Base-by-base conservation (phyloP, 1,140 invertebrate species). In the Orussus abietinus region DNA sequence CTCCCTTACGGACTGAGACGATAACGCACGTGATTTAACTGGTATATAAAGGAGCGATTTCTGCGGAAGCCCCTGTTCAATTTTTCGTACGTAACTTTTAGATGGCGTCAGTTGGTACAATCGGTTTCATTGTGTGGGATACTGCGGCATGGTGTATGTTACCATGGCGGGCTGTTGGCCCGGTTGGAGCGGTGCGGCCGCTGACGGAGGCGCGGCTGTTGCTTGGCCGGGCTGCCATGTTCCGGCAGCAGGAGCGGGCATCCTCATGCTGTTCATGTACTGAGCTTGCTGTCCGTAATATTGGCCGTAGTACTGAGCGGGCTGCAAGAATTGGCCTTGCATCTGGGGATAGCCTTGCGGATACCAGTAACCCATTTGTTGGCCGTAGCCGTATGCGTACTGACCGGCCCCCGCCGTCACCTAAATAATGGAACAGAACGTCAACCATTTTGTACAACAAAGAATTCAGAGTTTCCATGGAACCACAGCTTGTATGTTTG, bases 351-450 rank as follows among this genome's bases (percentile, higher is more conserved):
- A 83, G 10, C 79, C 72, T 57, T 82, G 81, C 3, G 83, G 83
- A 67, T 89, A 89, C 86, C 86, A 89, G 55, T 89, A 90, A 43
- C 83, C 72, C 83, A 86, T 84, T 66, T 86, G 82, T 62, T 85
- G 81, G 1, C 77, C 76, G 59, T 85, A 85, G 36, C 77, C 76
- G 62, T 84, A 85, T 2, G 81, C 75, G 55, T 84, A 85, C 49
- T 83, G 81, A 33, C 78, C 75, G 37, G 78, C 73, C 32, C 73
- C 63, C 21, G 74, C 50, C 39, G 67, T 66, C n/a, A 69, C 62
- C 69, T 72, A 15, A 18, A 11, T 3, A n/a, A n/a, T n/a, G n/a
- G n/a, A n/a, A n/a, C n/a, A n/a, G n/a, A n/a, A n/a, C n/a, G n/a
- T n/a, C n/a, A n/a, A n/a, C n/a, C n/a, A n/a, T n/a, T n/a, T n/a